Evolutionary conservation across 2,888 invertebrate species (phyloP), one percentile per base, ranked within the genome.

Genomic region (Diarsia dahlii): DNA sequence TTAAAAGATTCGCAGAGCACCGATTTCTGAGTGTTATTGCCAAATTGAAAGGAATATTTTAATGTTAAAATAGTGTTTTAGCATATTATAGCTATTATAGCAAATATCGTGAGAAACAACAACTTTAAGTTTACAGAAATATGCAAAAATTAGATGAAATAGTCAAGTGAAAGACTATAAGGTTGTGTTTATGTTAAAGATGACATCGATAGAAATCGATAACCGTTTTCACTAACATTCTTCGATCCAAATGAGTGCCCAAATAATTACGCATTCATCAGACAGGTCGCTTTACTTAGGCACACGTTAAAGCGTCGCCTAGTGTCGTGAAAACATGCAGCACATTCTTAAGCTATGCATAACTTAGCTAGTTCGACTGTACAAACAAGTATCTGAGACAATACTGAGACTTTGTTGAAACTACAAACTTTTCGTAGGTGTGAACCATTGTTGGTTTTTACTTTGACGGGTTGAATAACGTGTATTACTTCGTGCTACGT

Each of bases 271-370:
- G 6, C 13, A 54, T 23, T 28, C 15, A 58, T 58, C 28, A 60
- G 9, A 23, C 28, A 28, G 9, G 1, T 8, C 18, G 15, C 9
- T 58, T 28, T 34, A 18, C 28, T 56, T 58, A 58, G 28, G 23
- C 15, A 28, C 15, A 58, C 8, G 28, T 58, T 13, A 13, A 63
- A 9, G 23, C 15, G n/a, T 63, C 9, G 3, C n/a, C n/a, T 63
- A 15, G 15, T 23, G 23, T 45, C 1, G 45, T 63, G 63, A 23
- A 63, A 45, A 45, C 45, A 1, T 0, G 3, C n/a, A 45, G n/a
- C 62, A 48, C 20, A 45, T 54, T 62, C 13, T 63, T 81, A 84
- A 86, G 78, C 80, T 87, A 88, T 87, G 82, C 81, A 81, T 87
- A 84, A 80, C 78, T 86, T 78, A 70, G 58, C 56, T 72, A 67